These are phyloP conservation scores for Cryptocheilus praepositus DNA, from an alignment of 2,888 invertebrate genomes.

Conservation along the genomic window DNA sequence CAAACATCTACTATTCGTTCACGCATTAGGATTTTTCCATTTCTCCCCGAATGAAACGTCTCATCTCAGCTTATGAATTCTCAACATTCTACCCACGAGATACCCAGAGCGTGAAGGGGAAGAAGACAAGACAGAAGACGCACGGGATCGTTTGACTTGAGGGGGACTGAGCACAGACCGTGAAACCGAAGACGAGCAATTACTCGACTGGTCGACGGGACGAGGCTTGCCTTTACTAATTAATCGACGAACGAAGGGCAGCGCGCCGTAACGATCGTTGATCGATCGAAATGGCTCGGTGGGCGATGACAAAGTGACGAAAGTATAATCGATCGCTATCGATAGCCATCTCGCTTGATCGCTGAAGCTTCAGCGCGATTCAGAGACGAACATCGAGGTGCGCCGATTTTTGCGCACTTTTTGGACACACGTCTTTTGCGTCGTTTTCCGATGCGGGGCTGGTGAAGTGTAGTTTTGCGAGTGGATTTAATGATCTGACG, in stretches of 20 bases:
- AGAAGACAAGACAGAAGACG: no score
- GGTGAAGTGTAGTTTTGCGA: no score
- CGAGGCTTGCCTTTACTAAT: constrained; percentile 30
- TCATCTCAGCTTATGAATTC: no score
- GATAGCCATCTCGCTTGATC: not conserved
- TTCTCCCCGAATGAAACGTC: no score
- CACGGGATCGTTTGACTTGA: no score
- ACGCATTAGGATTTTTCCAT: no score
- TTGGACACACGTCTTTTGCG: no score
- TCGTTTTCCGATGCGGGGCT: not conserved
- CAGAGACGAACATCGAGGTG: not conserved
- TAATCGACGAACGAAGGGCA: constrained; percentile 22
- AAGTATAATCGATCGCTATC: constrained; percentile 17
- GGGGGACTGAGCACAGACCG: constrained; percentile 7
- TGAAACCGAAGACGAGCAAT: constrained; percentile 46
- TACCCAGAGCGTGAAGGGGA: no score
- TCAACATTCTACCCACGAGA: not conserved
- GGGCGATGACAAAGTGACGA: constrained; percentile 19
- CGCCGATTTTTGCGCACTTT: not conserved
- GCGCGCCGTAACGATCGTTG: constrained; percentile 11
- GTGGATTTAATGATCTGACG: no score
- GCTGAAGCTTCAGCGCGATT: not conserved
- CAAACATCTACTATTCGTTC: no score
- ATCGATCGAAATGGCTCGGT: constrained; percentile 9
- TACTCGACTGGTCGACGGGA: constrained; percentile 24